Base-by-base conservation (phyloP, 2,113 vertebrate species). In the Elephas maximus region DNA sequence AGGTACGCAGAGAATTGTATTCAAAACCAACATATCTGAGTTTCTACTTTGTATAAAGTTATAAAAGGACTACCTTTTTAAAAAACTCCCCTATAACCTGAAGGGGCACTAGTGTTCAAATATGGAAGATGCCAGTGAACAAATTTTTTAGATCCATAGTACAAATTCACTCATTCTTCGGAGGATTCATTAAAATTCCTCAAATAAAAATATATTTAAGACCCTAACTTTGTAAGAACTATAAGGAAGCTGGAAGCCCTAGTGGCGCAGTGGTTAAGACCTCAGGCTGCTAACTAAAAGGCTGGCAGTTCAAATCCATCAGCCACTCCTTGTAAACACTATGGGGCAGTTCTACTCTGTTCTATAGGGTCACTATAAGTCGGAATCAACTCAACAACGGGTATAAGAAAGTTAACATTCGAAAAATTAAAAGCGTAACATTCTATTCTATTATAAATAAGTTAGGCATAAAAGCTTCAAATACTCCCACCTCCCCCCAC, bases 31-130 rank as follows among this genome's bases (percentile, higher is more conserved):
- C 67, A 74, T 84, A 65, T 24, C 6, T 18, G 14, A 65, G 30
- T 88, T 95, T 91, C 78, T 84, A 81, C 20, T 85, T 69, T 79
- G 21, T 62, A 51, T 74, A 67, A 69, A 41, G 65, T 67, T 73
- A 73, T 23, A 78, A 63, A 37, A 95, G 17, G 23, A 86, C 67
- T 65, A 67, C 33, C 57, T 80, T 93, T 93, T 71, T 63, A 63
- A 73, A 57, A 84, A 88, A 88, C 80, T 63, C 23, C 30, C 57
- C 78, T 69, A 6, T 69, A 92, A 88, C 41, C 78, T 85, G 26
- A 84, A 96, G 60, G 24, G 44, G 71, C 83, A 30, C 60, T 79
- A 80, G 18, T 76, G n/a, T 63, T 96, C n/a, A 90, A 84, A 95
- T 91, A 69, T 15, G 23, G 21, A 85, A 93, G 51, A 77, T 37